These are phyloP conservation scores for Drosophila albomicans DNA, from an alignment of 1,140 invertebrate species.

Conservation along the genomic window DNA sequence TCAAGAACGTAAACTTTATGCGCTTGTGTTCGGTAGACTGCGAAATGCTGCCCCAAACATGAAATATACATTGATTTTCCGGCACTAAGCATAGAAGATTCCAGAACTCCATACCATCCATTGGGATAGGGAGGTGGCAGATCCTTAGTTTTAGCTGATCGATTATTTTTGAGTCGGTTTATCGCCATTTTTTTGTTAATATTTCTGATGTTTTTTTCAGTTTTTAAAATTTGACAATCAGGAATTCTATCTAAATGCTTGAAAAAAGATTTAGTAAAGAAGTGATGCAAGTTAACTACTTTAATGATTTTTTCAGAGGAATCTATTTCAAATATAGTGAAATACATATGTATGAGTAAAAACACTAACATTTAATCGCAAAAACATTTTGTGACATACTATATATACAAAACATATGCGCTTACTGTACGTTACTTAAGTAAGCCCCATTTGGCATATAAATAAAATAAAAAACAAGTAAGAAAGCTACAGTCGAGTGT, in stretches of 20 bases:
- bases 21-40: constrained; percentile 89
- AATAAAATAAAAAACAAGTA: too few species aligned
- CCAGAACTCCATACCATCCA: constrained; percentile 93
- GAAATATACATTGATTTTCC: constrained; percentile 88
- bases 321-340: background rate
- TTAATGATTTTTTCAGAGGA: background rate
- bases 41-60: constrained; percentile 91
- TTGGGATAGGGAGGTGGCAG: constrained; percentile 95
- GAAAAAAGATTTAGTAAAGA: background rate
- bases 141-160: constrained; percentile 85
- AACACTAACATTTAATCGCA: too few species aligned
- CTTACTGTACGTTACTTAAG: too few species aligned
- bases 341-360: too few species aligned
- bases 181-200: constrained; percentile 52
- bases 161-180: constrained; percentile 61
- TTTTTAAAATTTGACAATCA: constrained; percentile 14
- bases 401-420: too few species aligned
- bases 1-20: constrained; percentile 90
- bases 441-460: too few species aligned
- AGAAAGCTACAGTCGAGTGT: too few species aligned
- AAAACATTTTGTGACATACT: too few species aligned
- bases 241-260: constrained; percentile 32
- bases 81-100: constrained; percentile 88
- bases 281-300: background rate
- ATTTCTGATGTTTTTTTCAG: constrained; percentile 8